These are phyloP conservation scores for Pandemis cinnamomeana DNA, from an alignment of 2,888 invertebrate species.

Conservation along the genomic window DNA sequence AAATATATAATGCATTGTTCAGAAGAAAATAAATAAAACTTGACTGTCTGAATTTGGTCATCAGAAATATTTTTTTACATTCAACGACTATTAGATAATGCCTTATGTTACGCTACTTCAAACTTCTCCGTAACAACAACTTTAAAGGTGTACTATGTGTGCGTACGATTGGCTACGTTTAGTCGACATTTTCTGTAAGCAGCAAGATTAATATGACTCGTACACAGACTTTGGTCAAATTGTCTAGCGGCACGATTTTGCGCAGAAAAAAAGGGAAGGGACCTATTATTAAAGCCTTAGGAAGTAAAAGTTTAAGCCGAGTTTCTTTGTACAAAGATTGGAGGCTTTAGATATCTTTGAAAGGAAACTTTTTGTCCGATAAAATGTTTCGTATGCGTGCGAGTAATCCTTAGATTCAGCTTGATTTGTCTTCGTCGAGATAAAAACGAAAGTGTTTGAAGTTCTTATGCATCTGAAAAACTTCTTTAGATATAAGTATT, in stretches of 20 bases:
- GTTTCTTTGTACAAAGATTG: slow-evolving; percentile 70
- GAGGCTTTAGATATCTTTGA: slow-evolving; percentile 69
- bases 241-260: slow-evolving; percentile 23
- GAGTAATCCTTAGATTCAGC: slow-evolving; percentile 69
- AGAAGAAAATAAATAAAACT: too few relatives aligned
- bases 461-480: slow-evolving; percentile 32
- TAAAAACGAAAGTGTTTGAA: slow-evolving; percentile 56
- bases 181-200: slow-evolving; percentile 6
- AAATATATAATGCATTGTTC: too few relatives aligned
- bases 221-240: slow-evolving; percentile 26
- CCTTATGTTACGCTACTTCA: background rate
- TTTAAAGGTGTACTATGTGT: too few relatives aligned
- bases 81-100: too few relatives aligned
- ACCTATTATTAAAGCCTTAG: slow-evolving; percentile 64
- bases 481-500: background rate
- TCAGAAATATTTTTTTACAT: too few relatives aligned
- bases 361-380: slow-evolving; percentile 70
- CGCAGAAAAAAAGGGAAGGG: slow-evolving; percentile 53
- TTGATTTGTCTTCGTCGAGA: slow-evolving; percentile 74
- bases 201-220: slow-evolving; percentile 22
- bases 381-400: slow-evolving; percentile 74
- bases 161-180: too few relatives aligned
- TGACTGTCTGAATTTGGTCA: too few relatives aligned
- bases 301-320: slow-evolving; percentile 69
- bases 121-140: background rate